Conservation (phyloP, 2,797 vertebrate species). For the Mus caroli region DNA sequence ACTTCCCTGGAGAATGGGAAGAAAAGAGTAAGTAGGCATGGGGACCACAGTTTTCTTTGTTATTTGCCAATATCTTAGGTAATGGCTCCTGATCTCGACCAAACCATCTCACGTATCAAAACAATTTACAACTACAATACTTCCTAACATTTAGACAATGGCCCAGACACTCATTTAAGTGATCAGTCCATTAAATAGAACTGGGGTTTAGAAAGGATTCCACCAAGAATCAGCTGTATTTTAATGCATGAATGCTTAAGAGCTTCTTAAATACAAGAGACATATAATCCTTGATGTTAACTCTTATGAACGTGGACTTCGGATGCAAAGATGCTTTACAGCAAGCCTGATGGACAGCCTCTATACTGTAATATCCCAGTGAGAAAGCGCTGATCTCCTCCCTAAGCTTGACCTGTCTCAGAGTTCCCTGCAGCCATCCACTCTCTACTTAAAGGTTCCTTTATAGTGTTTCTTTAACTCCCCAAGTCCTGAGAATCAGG, state of each 20-base stretch:
- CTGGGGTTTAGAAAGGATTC: constrained; percentile 42
- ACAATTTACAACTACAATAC: constrained; percentile 52
- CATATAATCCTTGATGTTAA: background rate
- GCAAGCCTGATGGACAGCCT: background rate
- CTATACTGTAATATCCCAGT: too few relatives aligned
- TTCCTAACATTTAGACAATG: constrained; percentile 41
- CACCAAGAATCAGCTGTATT: constrained; percentile 50
- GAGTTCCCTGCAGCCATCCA: background rate
- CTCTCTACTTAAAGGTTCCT: background rate
- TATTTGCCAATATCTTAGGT: constrained; percentile 25
- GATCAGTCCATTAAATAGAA: constrained; percentile 59
- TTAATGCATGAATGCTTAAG: background rate
- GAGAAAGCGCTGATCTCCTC: background rate
- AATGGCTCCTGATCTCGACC: constrained; percentile 26
- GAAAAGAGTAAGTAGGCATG: background rate
- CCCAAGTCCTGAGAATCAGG: constrained; percentile 31
- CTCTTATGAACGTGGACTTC: constrained; percentile 12
- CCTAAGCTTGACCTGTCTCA: background rate
- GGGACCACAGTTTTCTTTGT: constrained; percentile 41
- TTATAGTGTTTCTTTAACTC: constrained; percentile 49
- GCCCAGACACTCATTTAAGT: background rate
- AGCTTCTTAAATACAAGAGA: constrained; percentile 50
- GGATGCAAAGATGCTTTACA: constrained; percentile 38
- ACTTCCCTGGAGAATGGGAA: constrained; percentile 83
- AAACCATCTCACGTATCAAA: background rate